Evolutionary conservation across 2,888 invertebrate genomes (phyloP), one percentile per base, ranked within the genome.

Genomic region (Calliopum simillimum): DNA sequence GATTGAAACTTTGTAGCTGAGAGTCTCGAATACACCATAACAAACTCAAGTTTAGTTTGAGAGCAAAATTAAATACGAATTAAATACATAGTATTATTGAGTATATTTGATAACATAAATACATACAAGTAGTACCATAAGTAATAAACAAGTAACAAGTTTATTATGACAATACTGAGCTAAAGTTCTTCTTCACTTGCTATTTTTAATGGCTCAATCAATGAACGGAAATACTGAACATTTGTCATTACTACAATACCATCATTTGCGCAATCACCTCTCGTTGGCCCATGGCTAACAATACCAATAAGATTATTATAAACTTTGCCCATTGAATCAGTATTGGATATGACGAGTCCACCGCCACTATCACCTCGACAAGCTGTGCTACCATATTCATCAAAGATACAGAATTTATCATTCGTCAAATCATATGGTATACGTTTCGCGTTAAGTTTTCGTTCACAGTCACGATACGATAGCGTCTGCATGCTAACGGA

Each of bases 181-280:
- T 33, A 33, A 33, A 33, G 8, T 33, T 33, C 33, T 33, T 33
- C 33, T 33, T 33, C 33, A 33, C 33, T 33, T 33, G 33, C 33
- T 8, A 33, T 33, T 33, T 33, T 33, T 6, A 33, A 33, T 2
- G 33, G 33, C 33, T 62, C n/a, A 25, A 69, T 69, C 8, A 56
- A 13, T 5, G 8, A 6, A 13, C 33, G 25, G 43, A 70, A 70
- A 6, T 55, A 65, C n/a, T 73, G 55, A 2, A 71, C 62, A 62
- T 71, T 70, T 23, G 73, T 73, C 2, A 71, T 16, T 8, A 71
- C 69, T 11, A 73, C 68, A 21, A 73, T 43, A 16, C 71, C 68
- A 33, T 73, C 68, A 5, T 44, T 21, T 3, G 61, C 70, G 25
- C 73, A 73, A 61, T 70, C 58, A 1, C 51, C 62, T 33, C 59